Evolutionary conservation across 2,797 vertebrate genomes (phyloP).

Genomic region (Melanotaenia pygmaea): DNA sequence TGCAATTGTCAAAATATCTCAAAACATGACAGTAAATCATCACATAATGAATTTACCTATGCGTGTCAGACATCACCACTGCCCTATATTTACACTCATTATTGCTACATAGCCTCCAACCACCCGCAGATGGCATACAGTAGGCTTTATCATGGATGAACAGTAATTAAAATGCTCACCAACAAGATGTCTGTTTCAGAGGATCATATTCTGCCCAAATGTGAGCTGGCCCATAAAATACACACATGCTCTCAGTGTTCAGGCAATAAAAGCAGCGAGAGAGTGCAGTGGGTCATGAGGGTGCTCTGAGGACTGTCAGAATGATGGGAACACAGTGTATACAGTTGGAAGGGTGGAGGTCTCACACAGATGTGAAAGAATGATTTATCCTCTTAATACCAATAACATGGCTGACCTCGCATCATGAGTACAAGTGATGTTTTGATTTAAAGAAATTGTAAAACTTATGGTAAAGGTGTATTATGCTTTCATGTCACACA

Average conservation of each 20-base stretch:
- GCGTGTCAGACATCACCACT: slow-evolving; percentile 58
- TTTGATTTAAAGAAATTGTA: neutral
- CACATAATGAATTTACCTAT: slow-evolving; percentile 23
- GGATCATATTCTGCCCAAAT: slow-evolving; percentile 56
- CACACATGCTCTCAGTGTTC: slow-evolving; percentile 61
- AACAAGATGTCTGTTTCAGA: slow-evolving; percentile 51
- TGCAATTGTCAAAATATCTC: neutral
- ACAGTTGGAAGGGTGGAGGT: slow-evolving; percentile 21
- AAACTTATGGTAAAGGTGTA: neutral
- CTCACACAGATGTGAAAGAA: neutral
- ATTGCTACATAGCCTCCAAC: slow-evolving; percentile 49
- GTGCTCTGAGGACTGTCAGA: slow-evolving; percentile 35
- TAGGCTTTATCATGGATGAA: slow-evolving; percentile 48
- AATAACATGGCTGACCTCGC: neutral
- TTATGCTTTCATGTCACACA: neutral
- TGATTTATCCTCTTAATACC: neutral
- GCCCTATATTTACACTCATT: slow-evolving; percentile 66
- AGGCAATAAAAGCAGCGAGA: slow-evolving; percentile 43
- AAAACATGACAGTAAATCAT: neutral
- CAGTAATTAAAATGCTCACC: slow-evolving; percentile 56
- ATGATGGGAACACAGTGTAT: slow-evolving; percentile 25
- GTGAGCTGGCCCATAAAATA: slow-evolving; percentile 63
- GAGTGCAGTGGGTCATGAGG: slow-evolving; percentile 40
- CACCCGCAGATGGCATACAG: slow-evolving; percentile 61
- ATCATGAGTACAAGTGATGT: neutral